Percentiles rank a stretch among this genome's conserved stretches.
Conservation (phyloP, 92 coral and sea anemone species). For the Isaurus tuberculatus region DNA sequence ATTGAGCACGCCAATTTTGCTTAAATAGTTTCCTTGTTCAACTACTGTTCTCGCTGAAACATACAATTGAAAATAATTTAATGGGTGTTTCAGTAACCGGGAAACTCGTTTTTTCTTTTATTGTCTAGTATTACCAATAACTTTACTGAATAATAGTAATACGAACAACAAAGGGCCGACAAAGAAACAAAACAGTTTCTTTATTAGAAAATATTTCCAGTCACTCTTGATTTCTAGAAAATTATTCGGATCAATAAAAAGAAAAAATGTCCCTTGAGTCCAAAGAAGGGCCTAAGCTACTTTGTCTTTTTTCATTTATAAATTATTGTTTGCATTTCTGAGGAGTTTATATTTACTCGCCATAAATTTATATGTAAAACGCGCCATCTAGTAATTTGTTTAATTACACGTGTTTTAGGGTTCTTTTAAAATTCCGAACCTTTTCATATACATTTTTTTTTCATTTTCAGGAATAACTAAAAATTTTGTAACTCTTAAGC, state of each 20-base stretch:
- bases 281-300: neutral
- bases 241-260: neutral
- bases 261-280: neutral
- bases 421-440: neutral
- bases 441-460: no score
- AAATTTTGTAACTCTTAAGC: no score
- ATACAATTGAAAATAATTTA: conserved; percentile 29
- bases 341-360: conserved; percentile 5
- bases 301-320: neutral
- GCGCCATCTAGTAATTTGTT: conserved; percentile 21
- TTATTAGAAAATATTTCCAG: neutral
- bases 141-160: neutral
- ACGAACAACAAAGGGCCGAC: neutral
- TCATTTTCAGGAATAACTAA: no score
- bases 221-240: neutral
- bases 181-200: conserved; percentile 4
- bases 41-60: neutral
- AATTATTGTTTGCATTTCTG: conserved; percentile 21
- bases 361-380: conserved; percentile 36
- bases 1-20: neutral
- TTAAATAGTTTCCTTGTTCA: neutral
- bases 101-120: conserved; percentile 6
- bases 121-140: neutral
- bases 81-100: conserved; percentile 26
- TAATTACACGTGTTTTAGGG: conserved; percentile 2